Base-by-base conservation (phyloP, 2,113 vertebrate species). In the Pterocles gutturalis region DNA sequence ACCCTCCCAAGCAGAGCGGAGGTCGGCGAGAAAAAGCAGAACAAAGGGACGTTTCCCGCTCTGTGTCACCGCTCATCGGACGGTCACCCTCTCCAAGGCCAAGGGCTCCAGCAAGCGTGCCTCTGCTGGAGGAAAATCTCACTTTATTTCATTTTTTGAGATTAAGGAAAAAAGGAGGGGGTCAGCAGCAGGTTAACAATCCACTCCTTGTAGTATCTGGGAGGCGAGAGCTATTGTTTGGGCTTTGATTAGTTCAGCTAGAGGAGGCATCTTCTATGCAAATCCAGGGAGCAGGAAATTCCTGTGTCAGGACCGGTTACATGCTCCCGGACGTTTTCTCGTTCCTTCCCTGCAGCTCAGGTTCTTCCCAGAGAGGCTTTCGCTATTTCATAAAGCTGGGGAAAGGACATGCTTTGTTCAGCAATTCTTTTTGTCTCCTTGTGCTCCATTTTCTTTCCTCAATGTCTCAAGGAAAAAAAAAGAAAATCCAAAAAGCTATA, bases 131-230 rank as follows among this genome's bases (percentile, higher is more conserved):
- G 43, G 10, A 38, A 38, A 38, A 38, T n/a, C n/a, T n/a, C 38
- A 38, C 34, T 86, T 61, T 3, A 14, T 60, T 65, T 67, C 49
- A 24, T 29, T 89, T 82, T 26, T 0, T 22, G 46, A 58, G n/a
- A 83, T 36, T 55, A 72, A 92, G 90, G 70, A 18, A 3, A 1
- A 82, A 85, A 29, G 66, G 38, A 26, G 8, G 43, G 51, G 90
- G 84, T 66, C 78, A 95, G 78, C 29, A 58, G 79, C 82, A 91
- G 87, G 80, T 90, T 84, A 94, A 93, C 78, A 95, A 69, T 45
- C 55, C 41, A 46, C 51, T 69, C 33, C 62, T 66, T 78, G 71
- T 4, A 83, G 29, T 8, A 80, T 85, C 43, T 48, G 6, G 8
- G 12, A 36, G 55, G 67, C 33, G 3, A 66, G 73, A 79, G 55